Evolutionary conservation across 2,888 invertebrate genomes (phyloP).

Genomic region (Selenia dentaria): DNA sequence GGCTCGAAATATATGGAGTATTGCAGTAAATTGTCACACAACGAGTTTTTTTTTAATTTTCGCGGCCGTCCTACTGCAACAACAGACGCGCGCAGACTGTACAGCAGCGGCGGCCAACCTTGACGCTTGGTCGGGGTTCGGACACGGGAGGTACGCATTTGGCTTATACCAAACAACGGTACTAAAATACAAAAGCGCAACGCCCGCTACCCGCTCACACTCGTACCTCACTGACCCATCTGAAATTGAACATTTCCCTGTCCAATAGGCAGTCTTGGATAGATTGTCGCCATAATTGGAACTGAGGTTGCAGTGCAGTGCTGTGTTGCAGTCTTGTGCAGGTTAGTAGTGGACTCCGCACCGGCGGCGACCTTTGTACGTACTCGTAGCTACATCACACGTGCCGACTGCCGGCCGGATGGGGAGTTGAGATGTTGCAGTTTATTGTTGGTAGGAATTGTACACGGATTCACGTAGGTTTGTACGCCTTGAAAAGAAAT

Average conservation of each 20-base stretch:
- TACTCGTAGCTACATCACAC: slow-evolving; percentile 20
- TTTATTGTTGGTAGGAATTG: neutral
- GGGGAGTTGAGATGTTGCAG: slow-evolving; percentile 12
- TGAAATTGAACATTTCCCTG: slow-evolving; percentile 50
- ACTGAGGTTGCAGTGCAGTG: slow-evolving; percentile 26
- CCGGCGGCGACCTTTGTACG: slow-evolving; percentile 27
- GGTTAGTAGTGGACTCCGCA: slow-evolving; percentile 23
- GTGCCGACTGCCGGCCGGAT: slow-evolving; percentile 1
- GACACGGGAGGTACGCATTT: no score
- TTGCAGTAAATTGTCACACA: no score
- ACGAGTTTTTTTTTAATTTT: no score
- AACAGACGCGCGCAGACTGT: no score
- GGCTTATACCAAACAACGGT: no score
- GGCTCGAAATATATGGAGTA: no score
- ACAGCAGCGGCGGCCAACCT: no score
- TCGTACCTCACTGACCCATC: slow-evolving; percentile 15
- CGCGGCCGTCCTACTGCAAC: no score
- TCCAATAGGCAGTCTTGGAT: slow-evolving; percentile 46
- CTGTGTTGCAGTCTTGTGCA: neutral
- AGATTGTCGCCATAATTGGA: slow-evolving; percentile 60
- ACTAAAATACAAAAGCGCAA: no score
- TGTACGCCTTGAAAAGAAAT: no score
- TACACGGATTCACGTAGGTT: neutral
- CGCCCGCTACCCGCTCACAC: slow-evolving; percentile 17
- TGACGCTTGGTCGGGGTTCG: no score